These are phyloP conservation scores for Eudemis profundana DNA, from an alignment of 2,888 invertebrate species.

Conservation along the genomic window DNA sequence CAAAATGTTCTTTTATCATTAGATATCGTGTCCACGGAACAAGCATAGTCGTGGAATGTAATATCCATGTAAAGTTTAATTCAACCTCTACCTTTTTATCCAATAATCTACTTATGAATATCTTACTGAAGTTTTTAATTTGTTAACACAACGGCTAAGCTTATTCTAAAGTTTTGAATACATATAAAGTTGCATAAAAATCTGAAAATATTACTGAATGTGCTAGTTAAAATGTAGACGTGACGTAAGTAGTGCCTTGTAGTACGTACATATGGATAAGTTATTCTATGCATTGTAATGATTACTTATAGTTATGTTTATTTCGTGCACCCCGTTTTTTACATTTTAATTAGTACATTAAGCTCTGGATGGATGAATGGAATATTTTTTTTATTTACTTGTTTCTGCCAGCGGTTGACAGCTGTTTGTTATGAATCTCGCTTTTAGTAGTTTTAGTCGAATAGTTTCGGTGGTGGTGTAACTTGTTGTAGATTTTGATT, in stretches of 20 bases:
- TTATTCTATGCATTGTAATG: slow-evolving; percentile 61
- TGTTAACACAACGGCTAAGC: not conserved
- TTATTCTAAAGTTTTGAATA: slow-evolving; percentile 1
- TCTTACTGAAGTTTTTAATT: not conserved
- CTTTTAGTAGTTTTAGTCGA: slow-evolving; percentile 26
- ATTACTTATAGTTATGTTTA: slow-evolving; percentile 55
- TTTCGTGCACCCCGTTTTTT: slow-evolving; percentile 59
- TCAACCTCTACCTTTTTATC: too few species aligned
- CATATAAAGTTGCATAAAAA: slow-evolving; percentile 48
- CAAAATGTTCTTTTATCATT: too few species aligned
- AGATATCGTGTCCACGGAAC: too few species aligned
- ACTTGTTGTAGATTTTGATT: slow-evolving; percentile 15
- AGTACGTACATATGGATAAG: slow-evolving; percentile 49
- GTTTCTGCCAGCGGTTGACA: slow-evolving; percentile 29
- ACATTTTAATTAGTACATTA: slow-evolving; percentile 79
- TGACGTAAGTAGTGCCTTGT: slow-evolving; percentile 54
- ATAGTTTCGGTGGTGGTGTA: slow-evolving; percentile 27
- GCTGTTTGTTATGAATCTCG: slow-evolving; percentile 29
- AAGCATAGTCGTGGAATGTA: too few species aligned
- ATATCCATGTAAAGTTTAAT: too few species aligned
- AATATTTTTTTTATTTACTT: slow-evolving; percentile 48
- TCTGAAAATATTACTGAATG: slow-evolving; percentile 80
- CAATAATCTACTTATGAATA: not conserved
- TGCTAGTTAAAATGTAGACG: slow-evolving; percentile 79
- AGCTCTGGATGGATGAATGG: slow-evolving; percentile 58